Evolutionary conservation across 2,888 invertebrate species (phyloP).

Genomic region (Athetis lepigone): DNA sequence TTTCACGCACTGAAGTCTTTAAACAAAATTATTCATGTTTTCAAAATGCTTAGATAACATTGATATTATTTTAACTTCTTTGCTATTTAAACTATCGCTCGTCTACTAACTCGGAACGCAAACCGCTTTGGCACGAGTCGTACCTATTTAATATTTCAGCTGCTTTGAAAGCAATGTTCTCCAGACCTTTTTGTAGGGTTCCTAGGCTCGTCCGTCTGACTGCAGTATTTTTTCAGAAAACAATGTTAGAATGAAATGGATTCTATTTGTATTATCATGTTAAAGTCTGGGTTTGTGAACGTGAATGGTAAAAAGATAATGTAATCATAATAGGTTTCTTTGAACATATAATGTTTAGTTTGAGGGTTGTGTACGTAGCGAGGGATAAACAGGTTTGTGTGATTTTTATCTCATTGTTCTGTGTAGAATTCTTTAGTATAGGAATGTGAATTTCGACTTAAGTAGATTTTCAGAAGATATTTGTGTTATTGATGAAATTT

Average conservation of each 20-base stretch:
- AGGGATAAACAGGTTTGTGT: background rate
- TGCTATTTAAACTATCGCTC: conserved; percentile 5
- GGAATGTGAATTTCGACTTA: no score
- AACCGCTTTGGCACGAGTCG: conserved; percentile 4
- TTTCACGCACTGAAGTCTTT: no score
- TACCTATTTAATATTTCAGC: conserved; percentile 51
- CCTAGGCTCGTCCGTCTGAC: conserved; percentile 5
- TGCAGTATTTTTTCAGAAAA: conserved; percentile 37
- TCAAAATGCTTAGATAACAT: no score
- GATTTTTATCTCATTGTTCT: no score
- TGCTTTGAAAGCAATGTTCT: conserved; percentile 49
- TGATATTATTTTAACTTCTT: no score
- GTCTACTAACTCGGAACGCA: conserved; percentile 33
- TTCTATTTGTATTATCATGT: conserved; percentile 37
- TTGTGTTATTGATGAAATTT: background rate
- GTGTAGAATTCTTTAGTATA: no score
- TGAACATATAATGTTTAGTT: conserved; percentile 8
- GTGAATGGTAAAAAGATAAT: conserved; percentile 18
- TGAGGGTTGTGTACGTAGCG: background rate
- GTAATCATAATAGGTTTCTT: conserved; percentile 11
- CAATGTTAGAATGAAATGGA: conserved; percentile 16
- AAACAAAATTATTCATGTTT: no score
- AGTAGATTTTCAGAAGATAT: background rate
- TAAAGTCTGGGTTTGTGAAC: conserved; percentile 1
- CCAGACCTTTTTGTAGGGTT: conserved; percentile 32